Base-by-base conservation (phyloP, 2,888 invertebrate genomes). In the Harpagoxenus sublaevis region DNA sequence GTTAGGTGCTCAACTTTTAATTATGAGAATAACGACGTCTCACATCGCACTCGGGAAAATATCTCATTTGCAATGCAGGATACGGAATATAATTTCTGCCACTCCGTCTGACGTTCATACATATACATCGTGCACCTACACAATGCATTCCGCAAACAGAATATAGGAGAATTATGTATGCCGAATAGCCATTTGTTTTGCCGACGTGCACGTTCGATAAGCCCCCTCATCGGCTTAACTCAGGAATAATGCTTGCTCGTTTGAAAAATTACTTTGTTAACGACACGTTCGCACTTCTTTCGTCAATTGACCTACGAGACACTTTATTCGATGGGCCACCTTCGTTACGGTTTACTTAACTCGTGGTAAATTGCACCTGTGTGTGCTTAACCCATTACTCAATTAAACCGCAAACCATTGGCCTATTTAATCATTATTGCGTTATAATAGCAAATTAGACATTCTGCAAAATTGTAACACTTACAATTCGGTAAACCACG, bases 1-100 rank as follows among this genome's bases (percentile, higher is more conserved):
- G 39, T 55, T 55, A 62, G 83, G 18, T 51, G 45, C 68, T 63
- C 60, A 53, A 77, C 81, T 88, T 86, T 86, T 88, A 89, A 88
- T 88, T 86, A 86, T 63, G 65, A 79, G 81, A 63, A 77, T 84
- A 70, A 71, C 75, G 68, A 77, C 77, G 63, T 86, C 60, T 84
- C 73, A 71, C 77, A 31, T 77, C 79, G 65, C 31, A 31, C 57
- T 60, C 51, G 74, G 28, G 48, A 84, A 60, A 75, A 86, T 74
- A 88, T 86, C 71, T 88, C 84, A 71, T 71, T 84, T 75, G 45
- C 63, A 73, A 81, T 39, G 60, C 39, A 51, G 42, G 48, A 65
- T 48, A 78, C 23, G 39, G 35, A 74, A 78, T 66, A 66, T 71
- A 71, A 81, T 81, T 71, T 60, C 60, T 51, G 48, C 2, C 48